A percentile compares a stretch with the other conserved stretches of the same genome.
Evolutionary conservation across 1,140 invertebrate genomes (phyloP).

Genomic region (Atta colombica): DNA sequence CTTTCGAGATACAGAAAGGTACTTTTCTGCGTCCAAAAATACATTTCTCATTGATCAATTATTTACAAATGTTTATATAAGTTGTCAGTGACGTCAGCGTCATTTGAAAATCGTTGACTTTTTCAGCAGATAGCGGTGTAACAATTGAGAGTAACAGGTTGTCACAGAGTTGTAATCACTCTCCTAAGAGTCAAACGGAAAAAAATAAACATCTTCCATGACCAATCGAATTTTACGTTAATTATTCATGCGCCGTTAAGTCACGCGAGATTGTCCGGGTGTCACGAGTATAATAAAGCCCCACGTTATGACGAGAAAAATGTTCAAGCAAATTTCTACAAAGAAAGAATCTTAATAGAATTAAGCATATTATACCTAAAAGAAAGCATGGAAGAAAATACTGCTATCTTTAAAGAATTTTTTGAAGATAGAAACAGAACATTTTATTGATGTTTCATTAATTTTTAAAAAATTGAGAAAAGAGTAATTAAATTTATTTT

Average conservation of each 20-base stretch:
- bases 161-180: constrained; percentile 4
- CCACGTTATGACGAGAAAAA: constrained; percentile 71
- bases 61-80: constrained; percentile 51
- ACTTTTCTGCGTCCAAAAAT: not conserved
- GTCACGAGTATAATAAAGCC: constrained; percentile 64
- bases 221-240: constrained; percentile 84
- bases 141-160: constrained; percentile 68
- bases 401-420: not conserved
- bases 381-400: not conserved
- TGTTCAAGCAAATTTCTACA: constrained; percentile 2
- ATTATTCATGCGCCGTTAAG: constrained; percentile 83
- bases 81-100: constrained; percentile 62
- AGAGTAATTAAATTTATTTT: too few species aligned
- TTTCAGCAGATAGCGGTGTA: constrained; percentile 38
- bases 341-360: constrained; percentile 26
- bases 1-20: not conserved
- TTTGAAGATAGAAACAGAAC: too few species aligned
- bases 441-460: too few species aligned
- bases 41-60: not conserved
- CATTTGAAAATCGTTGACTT: constrained; percentile 64
- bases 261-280: constrained; percentile 74
- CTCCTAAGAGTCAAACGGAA: constrained; percentile 10
- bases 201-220: constrained; percentile 70
- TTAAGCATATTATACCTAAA: not conserved
- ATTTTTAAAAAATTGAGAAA: too few species aligned